phyloP scores from a whole-genome alignment of 2,113 vertebrate genomes.

The Corapipo altera region DNA sequence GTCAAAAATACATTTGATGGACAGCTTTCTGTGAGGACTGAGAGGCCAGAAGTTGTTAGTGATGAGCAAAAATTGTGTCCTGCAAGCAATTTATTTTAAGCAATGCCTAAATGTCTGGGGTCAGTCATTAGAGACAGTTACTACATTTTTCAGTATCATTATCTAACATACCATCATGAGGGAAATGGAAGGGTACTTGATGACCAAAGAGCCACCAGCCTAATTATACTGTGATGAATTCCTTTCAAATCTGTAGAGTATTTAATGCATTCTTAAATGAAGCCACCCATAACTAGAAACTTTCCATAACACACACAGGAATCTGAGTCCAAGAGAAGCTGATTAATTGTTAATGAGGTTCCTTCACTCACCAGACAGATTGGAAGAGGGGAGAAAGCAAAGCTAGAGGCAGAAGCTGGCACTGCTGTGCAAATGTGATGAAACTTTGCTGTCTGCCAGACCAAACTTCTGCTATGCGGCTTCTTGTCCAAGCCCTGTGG shows the following conservation, averaged over 20 bases:
- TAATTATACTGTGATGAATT: slow-evolving; percentile 47
- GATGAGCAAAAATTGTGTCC: background rate
- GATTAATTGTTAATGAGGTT: slow-evolving; percentile 45
- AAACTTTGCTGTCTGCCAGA: background rate
- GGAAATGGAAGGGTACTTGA: background rate
- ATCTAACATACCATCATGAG: background rate
- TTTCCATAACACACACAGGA: background rate
- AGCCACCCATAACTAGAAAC: slow-evolving; percentile 44
- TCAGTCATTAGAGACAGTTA: background rate
- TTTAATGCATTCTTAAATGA: slow-evolving; percentile 35
- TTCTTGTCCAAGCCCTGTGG: background rate
- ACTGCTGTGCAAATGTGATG: background rate
- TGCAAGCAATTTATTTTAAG: background rate
- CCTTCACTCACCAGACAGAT: background rate
- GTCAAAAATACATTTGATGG: background rate
- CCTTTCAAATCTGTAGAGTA: slow-evolving; percentile 40
- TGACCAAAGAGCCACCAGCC: slow-evolving; percentile 37
- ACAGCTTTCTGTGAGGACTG: background rate
- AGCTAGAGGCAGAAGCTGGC: background rate
- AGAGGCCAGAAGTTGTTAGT: background rate
- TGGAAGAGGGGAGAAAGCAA: background rate
- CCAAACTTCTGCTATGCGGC: background rate
- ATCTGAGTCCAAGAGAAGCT: background rate
- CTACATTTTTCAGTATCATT: background rate
- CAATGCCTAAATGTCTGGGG: background rate